Conservation (phyloP, 2,888 invertebrate species). For the Thecocarcelia acutangulata region DNA sequence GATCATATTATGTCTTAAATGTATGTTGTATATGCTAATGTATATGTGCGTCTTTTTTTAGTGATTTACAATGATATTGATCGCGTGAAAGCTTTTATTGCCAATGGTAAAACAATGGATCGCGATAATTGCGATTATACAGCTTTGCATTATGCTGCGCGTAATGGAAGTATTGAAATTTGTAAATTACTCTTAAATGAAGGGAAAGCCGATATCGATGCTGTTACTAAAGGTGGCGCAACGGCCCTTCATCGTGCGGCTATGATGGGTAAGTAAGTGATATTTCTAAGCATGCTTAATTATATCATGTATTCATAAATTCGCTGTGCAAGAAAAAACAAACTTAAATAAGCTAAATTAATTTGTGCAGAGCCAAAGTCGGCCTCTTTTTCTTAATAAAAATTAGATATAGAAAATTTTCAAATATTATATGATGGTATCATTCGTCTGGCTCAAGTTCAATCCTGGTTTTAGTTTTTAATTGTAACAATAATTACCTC, state of each 20-base stretch:
- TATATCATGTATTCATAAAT: too few relatives aligned
- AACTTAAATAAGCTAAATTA: too few relatives aligned
- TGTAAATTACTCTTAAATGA: conserved; percentile 86
- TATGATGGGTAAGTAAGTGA: conserved; percentile 84
- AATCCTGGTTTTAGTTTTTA: too few relatives aligned
- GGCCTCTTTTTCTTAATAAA: too few relatives aligned
- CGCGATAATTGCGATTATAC: conserved; percentile 91
- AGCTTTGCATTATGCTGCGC: conserved; percentile 93
- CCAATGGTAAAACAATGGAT: conserved; percentile 84
- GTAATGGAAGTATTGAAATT: conserved; percentile 88
- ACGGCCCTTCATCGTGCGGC: conserved; percentile 93
- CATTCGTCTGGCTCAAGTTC: too few relatives aligned
- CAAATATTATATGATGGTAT: too few relatives aligned
- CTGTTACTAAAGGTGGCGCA: conserved; percentile 89
- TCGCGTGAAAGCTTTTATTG: conserved; percentile 84
- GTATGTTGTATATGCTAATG: background rate
- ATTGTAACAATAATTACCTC: too few relatives aligned
- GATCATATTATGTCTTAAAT: too few relatives aligned
- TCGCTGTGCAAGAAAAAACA: too few relatives aligned
- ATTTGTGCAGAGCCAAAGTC: too few relatives aligned
- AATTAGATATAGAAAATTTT: too few relatives aligned
- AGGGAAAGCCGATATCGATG: conserved; percentile 88
- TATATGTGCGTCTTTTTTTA: conserved; percentile 74
- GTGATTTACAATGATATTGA: conserved; percentile 89
- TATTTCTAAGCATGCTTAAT: background rate